Percentiles rank a stretch among this genome's conserved stretches.
These are phyloP conservation scores for Limonius californicus DNA, from an alignment of 1,140 invertebrate genomes.

Conservation along the genomic window DNA sequence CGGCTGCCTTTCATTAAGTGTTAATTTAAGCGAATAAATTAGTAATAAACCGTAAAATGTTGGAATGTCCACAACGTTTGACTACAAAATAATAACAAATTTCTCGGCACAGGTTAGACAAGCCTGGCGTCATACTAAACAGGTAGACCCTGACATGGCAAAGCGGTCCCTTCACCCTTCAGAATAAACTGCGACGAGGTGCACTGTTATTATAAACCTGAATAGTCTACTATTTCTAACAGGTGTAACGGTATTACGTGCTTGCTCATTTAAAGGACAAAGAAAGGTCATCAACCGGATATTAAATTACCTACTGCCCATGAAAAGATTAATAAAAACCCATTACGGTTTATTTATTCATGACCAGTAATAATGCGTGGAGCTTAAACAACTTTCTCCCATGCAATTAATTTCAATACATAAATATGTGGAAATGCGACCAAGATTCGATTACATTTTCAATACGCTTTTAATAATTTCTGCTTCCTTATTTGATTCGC, in stretches of 20 bases:
- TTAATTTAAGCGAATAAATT: conserved; percentile 2
- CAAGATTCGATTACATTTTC: no score
- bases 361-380: no score
- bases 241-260: conserved; percentile 21
- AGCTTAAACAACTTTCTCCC: no score
- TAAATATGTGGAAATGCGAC: no score
- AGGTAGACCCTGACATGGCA: conserved; percentile 20
- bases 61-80: not conserved
- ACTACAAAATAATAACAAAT: conserved; percentile 6
- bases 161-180: conserved; percentile 7
- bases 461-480: no score
- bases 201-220: not conserved
- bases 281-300: conserved; percentile 23
- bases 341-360: not conserved
- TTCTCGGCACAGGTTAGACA: conserved; percentile 3
- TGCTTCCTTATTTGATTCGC: no score
- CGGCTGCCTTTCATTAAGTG: not conserved
- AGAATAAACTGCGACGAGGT: conserved; percentile 16
- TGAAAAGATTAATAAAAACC: conserved; percentile 2
- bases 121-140: not conserved
- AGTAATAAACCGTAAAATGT: not conserved
- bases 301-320: not conserved
- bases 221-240: conserved; percentile 14
- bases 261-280: conserved; percentile 19
- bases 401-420: no score